Evolutionary conservation across 2,797 vertebrate species (phyloP).

Genomic region (Alosa sapidissima): DNA sequence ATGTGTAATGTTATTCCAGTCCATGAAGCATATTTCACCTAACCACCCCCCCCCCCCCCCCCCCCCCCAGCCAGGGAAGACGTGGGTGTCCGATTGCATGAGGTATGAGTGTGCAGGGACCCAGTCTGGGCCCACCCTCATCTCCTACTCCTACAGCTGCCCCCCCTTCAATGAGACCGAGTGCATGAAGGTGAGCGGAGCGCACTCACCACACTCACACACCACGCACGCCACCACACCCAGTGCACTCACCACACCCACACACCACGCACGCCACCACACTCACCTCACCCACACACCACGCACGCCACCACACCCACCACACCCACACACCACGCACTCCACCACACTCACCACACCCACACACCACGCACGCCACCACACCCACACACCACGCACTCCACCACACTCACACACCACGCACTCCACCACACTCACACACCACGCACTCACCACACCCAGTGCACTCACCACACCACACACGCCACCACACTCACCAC

Average conservation of each 20-base stretch:
- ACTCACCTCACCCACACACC: neutral
- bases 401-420: too few relatives aligned
- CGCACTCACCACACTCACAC: neutral
- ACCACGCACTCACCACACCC: too few relatives aligned
- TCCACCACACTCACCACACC: too few relatives aligned
- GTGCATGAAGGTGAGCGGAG: conserved; percentile 87
- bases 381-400: too few relatives aligned
- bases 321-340: too few relatives aligned
- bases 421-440: too few relatives aligned
- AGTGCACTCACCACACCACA: too few relatives aligned
- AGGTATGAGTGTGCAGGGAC: conserved; percentile 87
- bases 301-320: too few relatives aligned
- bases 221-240: neutral
- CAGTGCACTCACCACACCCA: too few relatives aligned
- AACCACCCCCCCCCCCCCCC: conserved; percentile 43
- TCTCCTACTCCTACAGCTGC: conserved; percentile 88
- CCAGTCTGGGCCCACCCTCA: conserved; percentile 82
- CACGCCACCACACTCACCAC: too few relatives aligned
- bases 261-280: neutral
- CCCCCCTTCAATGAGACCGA: conserved; percentile 94
- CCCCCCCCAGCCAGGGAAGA: conserved; percentile 81
- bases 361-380: too few relatives aligned
- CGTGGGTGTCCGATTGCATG: conserved; percentile 88
- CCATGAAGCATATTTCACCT: neutral
- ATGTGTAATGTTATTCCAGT: neutral